These are phyloP conservation scores for Mactra quadrangularis DNA, from an alignment of 1,140 invertebrate species.

Conservation along the genomic window DNA sequence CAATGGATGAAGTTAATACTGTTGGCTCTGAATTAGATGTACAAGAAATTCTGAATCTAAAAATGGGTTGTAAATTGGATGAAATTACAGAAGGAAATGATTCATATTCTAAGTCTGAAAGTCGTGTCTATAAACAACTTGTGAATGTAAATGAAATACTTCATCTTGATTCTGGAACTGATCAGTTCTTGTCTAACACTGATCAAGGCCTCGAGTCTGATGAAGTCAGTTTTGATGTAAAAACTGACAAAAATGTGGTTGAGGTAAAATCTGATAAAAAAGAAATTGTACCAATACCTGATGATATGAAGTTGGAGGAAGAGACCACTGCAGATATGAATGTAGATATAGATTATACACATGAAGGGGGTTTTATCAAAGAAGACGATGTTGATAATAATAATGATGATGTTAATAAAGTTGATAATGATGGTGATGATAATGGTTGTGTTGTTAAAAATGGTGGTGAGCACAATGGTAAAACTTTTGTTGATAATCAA, in stretches of 20 bases:
- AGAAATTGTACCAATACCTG: not conserved
- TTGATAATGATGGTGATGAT: too few species aligned
- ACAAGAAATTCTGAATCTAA: conserved; percentile 46
- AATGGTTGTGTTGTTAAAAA: too few species aligned
- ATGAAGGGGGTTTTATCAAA: conserved; percentile 43
- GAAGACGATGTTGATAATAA: conserved; percentile 11
- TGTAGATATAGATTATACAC: conserved; percentile 15
- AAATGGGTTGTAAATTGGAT: conserved; percentile 25
- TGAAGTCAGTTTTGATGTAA: not conserved
- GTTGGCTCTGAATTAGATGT: conserved; percentile 23
- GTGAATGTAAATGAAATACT: conserved; percentile 49
- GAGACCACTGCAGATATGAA: not conserved
- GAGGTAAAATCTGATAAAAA: not conserved
- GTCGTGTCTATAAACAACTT: conserved; percentile 10
- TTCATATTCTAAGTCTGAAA: not conserved
- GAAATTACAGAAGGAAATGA: not conserved
- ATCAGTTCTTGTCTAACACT: not conserved
- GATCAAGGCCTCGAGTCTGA: too few species aligned
- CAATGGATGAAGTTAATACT: not conserved
- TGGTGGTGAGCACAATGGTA: too few species aligned
- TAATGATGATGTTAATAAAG: too few species aligned
- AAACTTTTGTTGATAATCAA: too few species aligned
- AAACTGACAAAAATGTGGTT: not conserved
- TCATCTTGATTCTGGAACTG: conserved; percentile 14
- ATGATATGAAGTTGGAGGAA: not conserved